Percentiles rank a stretch among this genome's conserved stretches.
phyloP scores from a whole-genome alignment of 2,797 vertebrate genomes.

The Chelonia mydas region DNA sequence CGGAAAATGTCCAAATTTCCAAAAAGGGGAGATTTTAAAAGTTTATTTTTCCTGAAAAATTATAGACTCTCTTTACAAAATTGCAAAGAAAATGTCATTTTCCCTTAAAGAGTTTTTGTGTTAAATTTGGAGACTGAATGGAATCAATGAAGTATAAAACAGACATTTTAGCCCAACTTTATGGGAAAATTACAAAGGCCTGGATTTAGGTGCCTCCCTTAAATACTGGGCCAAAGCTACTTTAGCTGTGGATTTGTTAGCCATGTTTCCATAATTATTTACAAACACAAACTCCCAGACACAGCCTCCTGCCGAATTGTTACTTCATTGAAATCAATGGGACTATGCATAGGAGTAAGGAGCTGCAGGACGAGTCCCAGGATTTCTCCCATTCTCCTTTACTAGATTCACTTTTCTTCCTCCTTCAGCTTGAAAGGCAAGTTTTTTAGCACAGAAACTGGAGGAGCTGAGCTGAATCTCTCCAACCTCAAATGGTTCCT shows the following conservation, averaged over 20 bases:
- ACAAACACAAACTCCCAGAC: not conserved
- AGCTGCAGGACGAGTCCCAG: not conserved
- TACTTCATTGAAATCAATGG: not conserved
- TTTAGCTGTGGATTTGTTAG: not conserved
- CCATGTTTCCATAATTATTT: not conserved
- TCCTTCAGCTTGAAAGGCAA: not conserved
- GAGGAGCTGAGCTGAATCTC: not conserved
- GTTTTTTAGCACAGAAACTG: not conserved
- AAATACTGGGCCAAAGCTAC: not conserved
- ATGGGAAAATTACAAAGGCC: not conserved
- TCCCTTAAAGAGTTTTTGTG: not conserved
- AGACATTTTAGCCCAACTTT: not conserved
- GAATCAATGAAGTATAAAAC: not conserved
- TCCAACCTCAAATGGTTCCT: not conserved
- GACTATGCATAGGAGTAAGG: not conserved
- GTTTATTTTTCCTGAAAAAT: not conserved
- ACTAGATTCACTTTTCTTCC: not conserved
- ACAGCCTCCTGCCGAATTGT: not conserved
- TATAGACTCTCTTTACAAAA: not conserved
- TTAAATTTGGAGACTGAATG: not conserved
- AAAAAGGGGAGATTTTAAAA: not conserved
- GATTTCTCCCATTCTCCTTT: not conserved
- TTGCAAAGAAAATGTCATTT: constrained; percentile 1
- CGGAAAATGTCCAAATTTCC: not conserved
- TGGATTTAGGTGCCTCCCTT: not conserved